A percentile compares a stretch with the other conserved stretches of the same genome.
Conservation (phyloP, 2,113 vertebrate species). For the Poeciliopsis retropinna region DNA sequence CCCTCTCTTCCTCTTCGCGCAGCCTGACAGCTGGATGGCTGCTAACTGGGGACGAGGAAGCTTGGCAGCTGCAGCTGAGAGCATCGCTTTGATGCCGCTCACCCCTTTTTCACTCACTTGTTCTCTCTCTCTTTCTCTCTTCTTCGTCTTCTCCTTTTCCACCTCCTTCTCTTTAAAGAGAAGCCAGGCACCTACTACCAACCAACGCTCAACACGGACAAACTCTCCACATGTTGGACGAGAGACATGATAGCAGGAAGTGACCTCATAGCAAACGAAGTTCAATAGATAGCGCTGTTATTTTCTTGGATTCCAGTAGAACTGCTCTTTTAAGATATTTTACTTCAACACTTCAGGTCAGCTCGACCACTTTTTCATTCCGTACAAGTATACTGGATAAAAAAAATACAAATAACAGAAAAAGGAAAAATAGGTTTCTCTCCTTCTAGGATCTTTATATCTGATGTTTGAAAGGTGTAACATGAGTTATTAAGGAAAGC, state of each 20-base stretch:
- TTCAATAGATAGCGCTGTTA: not conserved
- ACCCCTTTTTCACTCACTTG: constrained; percentile 64
- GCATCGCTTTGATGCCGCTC: constrained; percentile 85
- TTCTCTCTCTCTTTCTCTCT: constrained; percentile 53
- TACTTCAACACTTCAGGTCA: not conserved
- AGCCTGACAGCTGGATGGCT: constrained; percentile 95
- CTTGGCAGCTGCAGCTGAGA: constrained; percentile 91
- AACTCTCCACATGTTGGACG: constrained; percentile 85
- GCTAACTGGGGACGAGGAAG: constrained; percentile 90
- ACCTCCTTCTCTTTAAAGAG: constrained; percentile 20
- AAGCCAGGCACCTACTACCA: constrained; percentile 23
- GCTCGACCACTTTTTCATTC: not conserved
- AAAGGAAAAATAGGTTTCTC: not conserved
- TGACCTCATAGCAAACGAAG: not conserved
- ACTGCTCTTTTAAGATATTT: not conserved
- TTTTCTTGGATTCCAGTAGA: not conserved
- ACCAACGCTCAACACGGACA: constrained; percentile 50
- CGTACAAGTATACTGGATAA: not conserved
- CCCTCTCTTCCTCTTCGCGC: constrained; percentile 85
- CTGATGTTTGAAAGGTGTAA: constrained; percentile 16
- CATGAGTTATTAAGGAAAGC: constrained; percentile 4
- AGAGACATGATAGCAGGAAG: constrained; percentile 28
- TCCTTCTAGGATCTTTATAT: constrained; percentile 20
- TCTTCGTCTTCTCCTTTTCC: constrained; percentile 28
- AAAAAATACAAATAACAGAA: not conserved